phyloP scores from a whole-genome alignment of 2,113 vertebrate species.

The Chaetorhynchus papuensis region DNA sequence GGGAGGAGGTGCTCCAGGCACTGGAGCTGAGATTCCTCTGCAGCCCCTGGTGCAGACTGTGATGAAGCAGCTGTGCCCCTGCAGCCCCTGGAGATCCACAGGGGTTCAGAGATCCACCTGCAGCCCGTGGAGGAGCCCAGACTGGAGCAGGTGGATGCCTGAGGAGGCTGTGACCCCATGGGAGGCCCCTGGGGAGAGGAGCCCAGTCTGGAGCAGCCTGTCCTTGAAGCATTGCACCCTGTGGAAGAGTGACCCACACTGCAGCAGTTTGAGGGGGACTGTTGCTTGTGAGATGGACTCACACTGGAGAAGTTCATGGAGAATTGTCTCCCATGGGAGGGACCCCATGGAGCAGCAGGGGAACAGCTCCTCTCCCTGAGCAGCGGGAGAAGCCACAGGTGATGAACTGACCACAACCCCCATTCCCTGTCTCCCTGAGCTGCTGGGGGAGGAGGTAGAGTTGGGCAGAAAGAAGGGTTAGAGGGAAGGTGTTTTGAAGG shows the following conservation, averaged over 20 bases:
- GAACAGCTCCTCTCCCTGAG: neutral
- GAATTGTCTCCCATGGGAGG: neutral
- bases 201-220: neutral
- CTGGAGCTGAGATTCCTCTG: neutral
- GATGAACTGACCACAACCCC: neutral
- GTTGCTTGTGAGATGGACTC: neutral
- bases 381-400: fast-evolving
- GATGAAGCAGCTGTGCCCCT: neutral
- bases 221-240: neutral
- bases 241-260: neutral
- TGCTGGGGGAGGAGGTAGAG: neutral
- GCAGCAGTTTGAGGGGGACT: neutral
- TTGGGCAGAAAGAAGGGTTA: neutral
- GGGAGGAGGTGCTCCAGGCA: neutral
- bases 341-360: neutral
- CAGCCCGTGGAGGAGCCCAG: too few relatives aligned
- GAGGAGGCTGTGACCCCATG: too few relatives aligned
- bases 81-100: neutral
- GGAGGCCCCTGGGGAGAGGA: neutral
- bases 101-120: neutral
- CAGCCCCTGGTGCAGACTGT: neutral
- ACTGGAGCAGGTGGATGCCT: neutral
- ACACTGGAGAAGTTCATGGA: neutral
- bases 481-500: neutral
- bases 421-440: neutral